A percentile compares a stretch with the other conserved stretches of the same genome.
These are phyloP conservation scores for Matsumyia berberina DNA, from an alignment of 2,888 invertebrate species.

Conservation along the genomic window DNA sequence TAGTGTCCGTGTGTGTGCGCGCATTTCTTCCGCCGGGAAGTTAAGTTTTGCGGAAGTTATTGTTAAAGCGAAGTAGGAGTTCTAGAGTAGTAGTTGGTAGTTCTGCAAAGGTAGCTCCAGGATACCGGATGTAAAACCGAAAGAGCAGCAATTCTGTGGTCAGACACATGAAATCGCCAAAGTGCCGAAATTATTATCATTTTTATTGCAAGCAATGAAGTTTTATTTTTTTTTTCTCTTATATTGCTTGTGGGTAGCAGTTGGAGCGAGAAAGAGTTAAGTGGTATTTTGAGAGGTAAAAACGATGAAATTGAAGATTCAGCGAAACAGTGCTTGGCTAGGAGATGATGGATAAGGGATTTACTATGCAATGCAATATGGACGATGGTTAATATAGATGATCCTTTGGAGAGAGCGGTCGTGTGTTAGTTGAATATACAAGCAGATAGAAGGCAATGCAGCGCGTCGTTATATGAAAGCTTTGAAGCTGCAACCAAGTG, in stretches of 20 bases:
- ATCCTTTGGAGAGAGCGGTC: too few relatives aligned
- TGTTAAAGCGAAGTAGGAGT: constrained; percentile 33
- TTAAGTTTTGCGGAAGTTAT: constrained; percentile 52
- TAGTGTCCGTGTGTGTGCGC: constrained; percentile 4
- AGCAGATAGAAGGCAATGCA: too few relatives aligned
- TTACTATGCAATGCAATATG: constrained; percentile 13
- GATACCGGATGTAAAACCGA: constrained; percentile 48
- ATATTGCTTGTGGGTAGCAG: constrained; percentile 25
- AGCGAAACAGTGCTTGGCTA: constrained; percentile 17
- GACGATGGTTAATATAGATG: background rate
- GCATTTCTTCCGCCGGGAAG: constrained; percentile 42
- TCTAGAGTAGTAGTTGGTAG: background rate
- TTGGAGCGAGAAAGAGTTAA: constrained; percentile 7
- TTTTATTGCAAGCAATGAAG: constrained; percentile 62
- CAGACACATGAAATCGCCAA: constrained; percentile 52
- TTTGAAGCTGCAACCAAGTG: too few relatives aligned
- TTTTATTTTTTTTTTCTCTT: constrained; percentile 27
- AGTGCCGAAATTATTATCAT: constrained; percentile 67
- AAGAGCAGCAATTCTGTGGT: constrained; percentile 43
- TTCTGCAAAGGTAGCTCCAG: constrained; percentile 35
- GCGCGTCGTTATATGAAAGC: too few relatives aligned
- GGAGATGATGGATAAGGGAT: constrained; percentile 6
- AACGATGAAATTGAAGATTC: constrained; percentile 21
- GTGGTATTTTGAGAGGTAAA: constrained; percentile 25
- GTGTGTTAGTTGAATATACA: too few relatives aligned